Conservation (phyloP, 1,140 invertebrate genomes). For the Antheraea mylitta region DNA sequence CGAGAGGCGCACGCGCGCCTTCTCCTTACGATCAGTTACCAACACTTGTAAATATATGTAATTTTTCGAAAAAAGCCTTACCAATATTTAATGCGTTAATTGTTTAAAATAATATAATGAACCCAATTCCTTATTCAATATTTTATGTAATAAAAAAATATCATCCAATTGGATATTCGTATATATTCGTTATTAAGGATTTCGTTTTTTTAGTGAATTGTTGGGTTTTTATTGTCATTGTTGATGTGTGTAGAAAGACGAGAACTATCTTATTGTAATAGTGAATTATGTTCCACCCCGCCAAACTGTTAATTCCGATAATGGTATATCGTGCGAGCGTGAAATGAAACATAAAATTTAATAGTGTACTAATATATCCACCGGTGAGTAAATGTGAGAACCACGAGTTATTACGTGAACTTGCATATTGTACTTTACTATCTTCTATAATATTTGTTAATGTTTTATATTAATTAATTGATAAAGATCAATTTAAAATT, state of each 20-base stretch:
- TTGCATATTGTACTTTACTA: conserved; percentile 70
- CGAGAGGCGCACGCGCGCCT: conserved; percentile 62
- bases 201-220: conserved; percentile 64
- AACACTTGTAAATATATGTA: conserved; percentile 54
- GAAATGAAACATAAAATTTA: conserved; percentile 31
- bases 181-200: conserved; percentile 54
- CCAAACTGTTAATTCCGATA: conserved; percentile 39
- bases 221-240: conserved; percentile 61
- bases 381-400: conserved; percentile 41
- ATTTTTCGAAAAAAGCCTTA: conserved; percentile 46
- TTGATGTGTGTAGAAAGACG: conserved; percentile 60
- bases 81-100: conserved; percentile 43
- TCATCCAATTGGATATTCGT: conserved; percentile 31
- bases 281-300: conserved; percentile 52
- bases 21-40: conserved; percentile 20
- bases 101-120: conserved; percentile 32
- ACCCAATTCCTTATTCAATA: conserved; percentile 42
- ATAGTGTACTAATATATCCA: neutral
- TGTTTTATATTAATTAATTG: neutral
- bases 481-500: conserved; percentile 8
- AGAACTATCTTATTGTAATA: conserved; percentile 25
- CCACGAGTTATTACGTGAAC: conserved; percentile 58
- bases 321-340: conserved; percentile 54
- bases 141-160: conserved; percentile 31
- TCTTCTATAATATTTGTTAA: conserved; percentile 18